These are phyloP conservation scores for Tympanoctomys barrerae DNA, from an alignment of 2,797 vertebrate genomes.

Conservation along the genomic window DNA sequence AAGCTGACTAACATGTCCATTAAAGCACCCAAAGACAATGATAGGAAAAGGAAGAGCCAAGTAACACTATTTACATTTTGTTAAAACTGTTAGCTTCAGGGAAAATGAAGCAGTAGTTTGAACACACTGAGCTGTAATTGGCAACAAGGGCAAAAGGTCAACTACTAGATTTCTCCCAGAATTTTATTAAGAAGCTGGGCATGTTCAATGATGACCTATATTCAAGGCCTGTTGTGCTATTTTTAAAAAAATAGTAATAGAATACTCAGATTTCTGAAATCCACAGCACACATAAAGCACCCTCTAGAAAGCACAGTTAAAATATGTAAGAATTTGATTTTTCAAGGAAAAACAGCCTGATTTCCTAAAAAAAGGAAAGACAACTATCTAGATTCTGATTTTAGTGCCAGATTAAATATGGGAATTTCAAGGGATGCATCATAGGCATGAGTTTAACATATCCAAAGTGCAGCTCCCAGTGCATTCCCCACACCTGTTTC, in stretches of 20 bases:
- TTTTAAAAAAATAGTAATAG: neutral
- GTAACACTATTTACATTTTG: neutral
- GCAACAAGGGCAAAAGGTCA: constrained; percentile 52
- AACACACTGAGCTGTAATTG: neutral
- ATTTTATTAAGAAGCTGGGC: constrained; percentile 2
- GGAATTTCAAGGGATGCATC: constrained; percentile 14
- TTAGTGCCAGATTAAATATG: constrained; percentile 68
- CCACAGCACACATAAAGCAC: constrained; percentile 51
- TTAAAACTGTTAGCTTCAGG: constrained; percentile 61
- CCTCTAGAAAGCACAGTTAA: neutral
- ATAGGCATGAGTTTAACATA: neutral
- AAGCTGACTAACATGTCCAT: neutral
- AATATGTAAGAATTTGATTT: constrained; percentile 57
- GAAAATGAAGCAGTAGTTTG: neutral
- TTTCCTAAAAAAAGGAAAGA: neutral
- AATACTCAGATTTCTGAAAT: constrained; percentile 59
- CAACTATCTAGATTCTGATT: constrained; percentile 56
- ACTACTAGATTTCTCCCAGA: constrained; percentile 39
- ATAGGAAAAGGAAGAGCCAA: constrained; percentile 2
- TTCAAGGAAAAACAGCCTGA: constrained; percentile 42
- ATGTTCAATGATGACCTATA: constrained; percentile 43
- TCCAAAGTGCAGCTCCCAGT: neutral
- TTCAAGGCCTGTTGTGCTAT: constrained; percentile 41
- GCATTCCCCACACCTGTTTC: neutral
- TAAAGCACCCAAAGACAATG: neutral